Percentiles rank a stretch among this genome's conserved stretches.
phyloP scores from a whole-genome alignment of 2,797 vertebrate genomes.

The Dallia pectoralis region DNA sequence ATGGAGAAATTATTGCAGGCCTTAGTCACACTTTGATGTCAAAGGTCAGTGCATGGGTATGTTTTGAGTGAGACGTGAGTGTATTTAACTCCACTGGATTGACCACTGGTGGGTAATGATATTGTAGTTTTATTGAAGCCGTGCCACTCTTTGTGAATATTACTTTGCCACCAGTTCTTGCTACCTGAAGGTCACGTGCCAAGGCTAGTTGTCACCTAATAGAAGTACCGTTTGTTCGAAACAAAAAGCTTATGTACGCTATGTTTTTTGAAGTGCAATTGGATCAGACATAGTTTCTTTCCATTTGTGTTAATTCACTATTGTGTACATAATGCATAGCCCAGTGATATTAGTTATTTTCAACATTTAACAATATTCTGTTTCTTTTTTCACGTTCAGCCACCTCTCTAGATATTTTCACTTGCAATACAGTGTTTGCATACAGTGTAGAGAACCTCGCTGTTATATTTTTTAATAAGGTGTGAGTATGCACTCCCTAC shows the following conservation, averaged over 20 bases:
- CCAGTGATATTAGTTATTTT: slow-evolving; percentile 20
- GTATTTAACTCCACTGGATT: slow-evolving; percentile 16
- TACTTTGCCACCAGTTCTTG: slow-evolving; percentile 46
- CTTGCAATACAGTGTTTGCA: slow-evolving; percentile 50
- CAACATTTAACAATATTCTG: slow-evolving; percentile 25
- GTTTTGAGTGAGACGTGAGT: slow-evolving; percentile 30
- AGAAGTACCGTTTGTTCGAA: slow-evolving; percentile 19
- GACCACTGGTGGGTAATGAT: slow-evolving; percentile 34
- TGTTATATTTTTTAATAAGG: slow-evolving; percentile 34
- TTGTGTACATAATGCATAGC: not conserved
- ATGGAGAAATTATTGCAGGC: slow-evolving; percentile 47
- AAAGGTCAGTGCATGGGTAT: slow-evolving; percentile 72
- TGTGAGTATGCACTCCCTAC: slow-evolving; percentile 43
- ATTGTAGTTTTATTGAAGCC: slow-evolving; percentile 47
- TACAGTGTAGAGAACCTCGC: slow-evolving; percentile 4
- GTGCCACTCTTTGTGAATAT: slow-evolving; percentile 52
- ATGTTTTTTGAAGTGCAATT: slow-evolving; percentile 51
- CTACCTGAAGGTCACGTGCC: slow-evolving; percentile 66
- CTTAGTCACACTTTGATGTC: slow-evolving; percentile 64
- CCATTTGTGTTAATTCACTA: slow-evolving; percentile 6
- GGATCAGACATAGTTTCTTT: slow-evolving; percentile 31
- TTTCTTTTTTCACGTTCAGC: slow-evolving; percentile 29
- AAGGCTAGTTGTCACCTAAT: slow-evolving; percentile 45
- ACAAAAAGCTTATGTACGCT: slow-evolving; percentile 19
- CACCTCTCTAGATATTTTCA: slow-evolving; percentile 12